These are phyloP conservation scores for Colostygia pectinataria DNA, from an alignment of 2,888 invertebrate species.

Conservation along the genomic window DNA sequence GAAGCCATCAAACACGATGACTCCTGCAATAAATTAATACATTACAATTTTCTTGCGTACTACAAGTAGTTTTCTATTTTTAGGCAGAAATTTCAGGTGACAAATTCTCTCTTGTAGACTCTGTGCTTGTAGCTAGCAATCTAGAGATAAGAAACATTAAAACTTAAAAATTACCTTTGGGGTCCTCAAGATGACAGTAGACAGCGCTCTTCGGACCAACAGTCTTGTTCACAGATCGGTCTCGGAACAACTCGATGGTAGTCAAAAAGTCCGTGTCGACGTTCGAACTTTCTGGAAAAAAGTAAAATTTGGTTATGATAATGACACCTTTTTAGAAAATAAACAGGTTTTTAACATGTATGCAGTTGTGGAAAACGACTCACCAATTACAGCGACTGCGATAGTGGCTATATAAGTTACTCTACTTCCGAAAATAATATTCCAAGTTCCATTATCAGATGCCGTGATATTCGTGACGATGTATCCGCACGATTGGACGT, in stretches of 20 bases:
- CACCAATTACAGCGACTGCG: conserved; percentile 54
- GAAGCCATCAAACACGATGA: conserved; percentile 54
- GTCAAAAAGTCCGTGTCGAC: conserved; percentile 1
- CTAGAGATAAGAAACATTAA: no score
- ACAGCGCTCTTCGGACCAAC: conserved; percentile 59
- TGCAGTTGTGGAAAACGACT: no score
- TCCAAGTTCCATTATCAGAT: conserved; percentile 54
- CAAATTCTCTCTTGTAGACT: no score
- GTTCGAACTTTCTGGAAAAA: background rate
- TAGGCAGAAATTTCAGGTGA: no score
- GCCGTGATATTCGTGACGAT: conserved; percentile 43
- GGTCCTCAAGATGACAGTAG: conserved; percentile 58
- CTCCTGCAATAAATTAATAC: conserved; percentile 2
- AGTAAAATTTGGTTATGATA: no score
- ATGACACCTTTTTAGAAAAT: no score
- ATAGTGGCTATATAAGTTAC: conserved; percentile 51
- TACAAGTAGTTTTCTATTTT: no score
- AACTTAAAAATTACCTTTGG: conserved; percentile 23
- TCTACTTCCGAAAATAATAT: conserved; percentile 54
- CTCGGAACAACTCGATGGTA: conserved; percentile 28
- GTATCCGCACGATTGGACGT: conserved; percentile 51
- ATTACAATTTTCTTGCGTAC: no score
- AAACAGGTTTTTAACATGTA: no score
- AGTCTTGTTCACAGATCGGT: conserved; percentile 41
- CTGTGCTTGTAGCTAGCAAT: no score